Conservation (phyloP, 2,113 vertebrate genomes). For the Lophotis ruficrista region DNA sequence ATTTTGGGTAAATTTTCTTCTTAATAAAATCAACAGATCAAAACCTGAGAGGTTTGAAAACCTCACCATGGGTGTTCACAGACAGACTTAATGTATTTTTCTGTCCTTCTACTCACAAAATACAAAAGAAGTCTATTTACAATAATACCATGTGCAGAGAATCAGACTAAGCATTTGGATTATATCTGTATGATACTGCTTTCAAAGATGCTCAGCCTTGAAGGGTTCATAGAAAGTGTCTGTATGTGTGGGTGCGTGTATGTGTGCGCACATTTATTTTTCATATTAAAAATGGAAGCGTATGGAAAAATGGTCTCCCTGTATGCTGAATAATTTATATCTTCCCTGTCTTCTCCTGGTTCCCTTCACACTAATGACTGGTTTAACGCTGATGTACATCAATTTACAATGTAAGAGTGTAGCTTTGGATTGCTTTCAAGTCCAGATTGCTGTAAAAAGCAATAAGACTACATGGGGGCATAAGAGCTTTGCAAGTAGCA, state of each 20-base stretch:
- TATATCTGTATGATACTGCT: not conserved
- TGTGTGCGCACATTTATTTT: not conserved
- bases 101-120: not conserved
- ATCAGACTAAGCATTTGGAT: not conserved
- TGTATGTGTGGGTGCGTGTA: not conserved
- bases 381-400: constrained; percentile 22
- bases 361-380: constrained; percentile 40
- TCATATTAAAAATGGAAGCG: constrained; percentile 7
- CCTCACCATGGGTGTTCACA: not conserved
- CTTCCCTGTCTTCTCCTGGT: not conserved
- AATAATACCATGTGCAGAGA: not conserved
- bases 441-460: constrained; percentile 39
- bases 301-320: constrained; percentile 11
- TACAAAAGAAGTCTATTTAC: not conserved
- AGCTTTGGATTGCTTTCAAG: constrained; percentile 52
- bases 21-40: not conserved
- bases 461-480: not conserved
- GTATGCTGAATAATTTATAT: constrained; percentile 49
- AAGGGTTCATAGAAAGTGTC: not conserved
- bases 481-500: constrained; percentile 9
- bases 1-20: not conserved
- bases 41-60: not conserved
- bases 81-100: not conserved
- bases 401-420: constrained; percentile 42
- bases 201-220: not conserved